Evolutionary conservation across 2,797 vertebrate species (phyloP).

Genomic region (Ceryle rudis): DNA sequence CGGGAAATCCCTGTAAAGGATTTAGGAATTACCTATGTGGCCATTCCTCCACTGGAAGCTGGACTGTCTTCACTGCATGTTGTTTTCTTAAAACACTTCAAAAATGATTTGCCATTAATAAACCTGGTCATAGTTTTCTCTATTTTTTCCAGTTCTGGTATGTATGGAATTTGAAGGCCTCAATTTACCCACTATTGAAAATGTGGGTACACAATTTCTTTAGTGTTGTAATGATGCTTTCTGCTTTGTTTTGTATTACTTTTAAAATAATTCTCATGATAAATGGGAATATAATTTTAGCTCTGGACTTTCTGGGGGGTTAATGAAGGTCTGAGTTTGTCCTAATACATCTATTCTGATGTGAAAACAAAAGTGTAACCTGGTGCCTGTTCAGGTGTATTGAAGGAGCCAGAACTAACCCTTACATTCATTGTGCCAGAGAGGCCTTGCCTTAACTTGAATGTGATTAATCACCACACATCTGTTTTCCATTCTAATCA

Average conservation of each 20-base stretch:
- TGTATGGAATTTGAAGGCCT: not conserved
- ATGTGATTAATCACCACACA: constrained; percentile 77
- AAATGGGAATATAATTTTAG: not conserved
- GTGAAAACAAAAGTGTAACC: not conserved
- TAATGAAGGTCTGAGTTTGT: not conserved
- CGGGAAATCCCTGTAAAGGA: not conserved
- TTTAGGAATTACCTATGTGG: not conserved
- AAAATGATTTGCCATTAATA: not conserved
- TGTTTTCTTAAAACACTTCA: not conserved
- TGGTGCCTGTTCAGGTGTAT: not conserved
- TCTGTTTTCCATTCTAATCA: constrained; percentile 85
- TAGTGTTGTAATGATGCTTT: not conserved
- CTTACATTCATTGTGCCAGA: not conserved
- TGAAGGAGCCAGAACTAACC: not conserved
- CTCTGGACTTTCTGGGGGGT: not conserved
- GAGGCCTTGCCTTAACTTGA: constrained; percentile 9
- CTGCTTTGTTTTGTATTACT: not conserved
- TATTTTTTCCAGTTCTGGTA: not conserved
- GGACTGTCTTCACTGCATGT: not conserved
- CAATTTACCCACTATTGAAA: not conserved
- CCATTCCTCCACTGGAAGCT: not conserved
- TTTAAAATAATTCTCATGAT: not conserved
- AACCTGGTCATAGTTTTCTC: not conserved
- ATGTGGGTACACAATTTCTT: not conserved
- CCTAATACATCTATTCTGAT: not conserved